A percentile compares a stretch with the other conserved stretches of the same genome.
Evolutionary conservation across 2,113 vertebrate species (phyloP).

Genomic region (Dolichallabes microphthalmus): DNA sequence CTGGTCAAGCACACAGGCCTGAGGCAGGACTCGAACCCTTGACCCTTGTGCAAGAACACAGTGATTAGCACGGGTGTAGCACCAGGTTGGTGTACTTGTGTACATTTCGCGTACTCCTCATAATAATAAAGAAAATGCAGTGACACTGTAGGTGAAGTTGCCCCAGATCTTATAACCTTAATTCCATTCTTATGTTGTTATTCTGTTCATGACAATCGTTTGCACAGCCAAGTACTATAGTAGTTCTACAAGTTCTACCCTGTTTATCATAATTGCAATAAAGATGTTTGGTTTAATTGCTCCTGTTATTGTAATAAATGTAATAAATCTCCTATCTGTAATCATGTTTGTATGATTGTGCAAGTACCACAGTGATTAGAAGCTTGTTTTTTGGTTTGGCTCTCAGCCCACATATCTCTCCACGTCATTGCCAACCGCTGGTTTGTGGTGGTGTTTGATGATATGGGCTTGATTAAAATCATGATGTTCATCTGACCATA

Average conservation of each 20-base stretch:
- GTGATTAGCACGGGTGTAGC: no score
- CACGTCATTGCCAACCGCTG: background rate
- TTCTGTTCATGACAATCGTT: background rate
- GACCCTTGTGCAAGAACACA: no score
- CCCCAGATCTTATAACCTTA: background rate
- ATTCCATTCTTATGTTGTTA: background rate
- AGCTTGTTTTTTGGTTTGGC: background rate
- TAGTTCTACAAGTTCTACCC: background rate
- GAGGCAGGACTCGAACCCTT: no score
- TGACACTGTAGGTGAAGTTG: background rate
- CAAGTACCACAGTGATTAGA: background rate
- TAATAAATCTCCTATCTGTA: conserved; percentile 16
- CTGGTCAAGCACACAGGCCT: no score
- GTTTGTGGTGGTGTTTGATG: background rate
- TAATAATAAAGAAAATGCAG: background rate
- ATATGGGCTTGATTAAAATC: background rate
- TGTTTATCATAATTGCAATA: background rate
- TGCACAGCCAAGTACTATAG: background rate
- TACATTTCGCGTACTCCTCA: background rate
- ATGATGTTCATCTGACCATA: background rate
- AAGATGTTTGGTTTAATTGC: background rate
- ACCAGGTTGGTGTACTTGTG: no score
- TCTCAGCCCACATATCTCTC: background rate
- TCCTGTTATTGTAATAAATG: conserved; percentile 10
- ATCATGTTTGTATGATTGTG: background rate